Evolutionary conservation across 2,797 vertebrate species (phyloP).

Genomic region (Pangasius larnaudii): DNA sequence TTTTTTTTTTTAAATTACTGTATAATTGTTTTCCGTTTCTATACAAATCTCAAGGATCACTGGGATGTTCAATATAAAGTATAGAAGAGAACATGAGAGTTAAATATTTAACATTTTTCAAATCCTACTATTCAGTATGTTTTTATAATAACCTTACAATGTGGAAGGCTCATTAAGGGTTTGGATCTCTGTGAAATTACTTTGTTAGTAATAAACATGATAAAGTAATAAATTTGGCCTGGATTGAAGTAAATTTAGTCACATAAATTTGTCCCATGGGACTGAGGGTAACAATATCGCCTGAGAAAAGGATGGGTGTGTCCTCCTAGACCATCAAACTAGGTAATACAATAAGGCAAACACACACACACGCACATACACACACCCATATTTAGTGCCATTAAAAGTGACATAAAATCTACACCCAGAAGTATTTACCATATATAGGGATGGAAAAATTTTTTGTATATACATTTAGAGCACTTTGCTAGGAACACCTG

Average conservation of each 20-base stretch:
- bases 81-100: background rate
- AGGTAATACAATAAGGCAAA: slow-evolving; percentile 6
- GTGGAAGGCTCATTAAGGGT: background rate
- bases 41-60: background rate
- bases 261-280: background rate
- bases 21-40: too few species aligned
- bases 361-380: background rate
- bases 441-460: background rate
- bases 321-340: background rate
- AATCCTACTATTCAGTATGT: background rate
- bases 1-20: background rate
- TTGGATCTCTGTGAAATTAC: background rate
- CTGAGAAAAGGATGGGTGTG: slow-evolving; percentile 22
- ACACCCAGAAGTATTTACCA: background rate
- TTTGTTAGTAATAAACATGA: background rate
- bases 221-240: background rate
- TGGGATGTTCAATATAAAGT: background rate
- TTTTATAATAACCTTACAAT: background rate
- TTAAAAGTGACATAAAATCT: background rate
- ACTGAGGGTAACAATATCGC: background rate
- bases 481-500: background rate
- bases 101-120: background rate
- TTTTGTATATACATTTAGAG: background rate
- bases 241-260: background rate
- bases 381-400: background rate